Percentiles rank a stretch among this genome's conserved stretches.
phyloP scores from a whole-genome alignment of 2,797 vertebrate genomes.

The Manis crassicaudata region DNA sequence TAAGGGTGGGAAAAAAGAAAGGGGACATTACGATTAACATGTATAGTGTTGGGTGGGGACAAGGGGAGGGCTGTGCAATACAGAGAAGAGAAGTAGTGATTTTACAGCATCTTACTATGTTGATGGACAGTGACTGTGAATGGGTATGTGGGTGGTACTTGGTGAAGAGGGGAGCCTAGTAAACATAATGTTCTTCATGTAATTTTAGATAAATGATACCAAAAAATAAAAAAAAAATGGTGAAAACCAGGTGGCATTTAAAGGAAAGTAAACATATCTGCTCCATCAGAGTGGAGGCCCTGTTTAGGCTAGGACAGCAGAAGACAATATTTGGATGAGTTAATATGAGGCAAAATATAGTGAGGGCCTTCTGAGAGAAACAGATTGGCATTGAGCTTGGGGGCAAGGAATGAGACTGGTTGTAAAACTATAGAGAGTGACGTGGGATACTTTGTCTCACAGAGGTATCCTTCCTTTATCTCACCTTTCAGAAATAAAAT shows the following conservation, averaged over 20 bases:
- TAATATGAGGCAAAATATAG: neutral
- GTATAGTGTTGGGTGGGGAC: too few relatives aligned
- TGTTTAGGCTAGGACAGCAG: neutral
- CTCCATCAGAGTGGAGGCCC: neutral
- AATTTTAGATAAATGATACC: too few relatives aligned
- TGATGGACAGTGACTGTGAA: too few relatives aligned
- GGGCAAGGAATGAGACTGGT: neutral
- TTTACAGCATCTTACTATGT: too few relatives aligned
- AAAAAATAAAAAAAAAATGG: too few relatives aligned
- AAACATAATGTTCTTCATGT: too few relatives aligned
- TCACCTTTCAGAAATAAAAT: neutral
- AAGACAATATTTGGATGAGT: neutral
- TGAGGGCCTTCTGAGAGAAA: neutral
- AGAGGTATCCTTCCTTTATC: neutral
- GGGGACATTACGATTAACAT: too few relatives aligned
- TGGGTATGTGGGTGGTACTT: too few relatives aligned
- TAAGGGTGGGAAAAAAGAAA: too few relatives aligned
- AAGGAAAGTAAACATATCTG: neutral
- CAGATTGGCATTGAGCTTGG: neutral
- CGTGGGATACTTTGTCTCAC: neutral
- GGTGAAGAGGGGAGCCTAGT: too few relatives aligned
- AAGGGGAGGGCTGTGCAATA: too few relatives aligned
- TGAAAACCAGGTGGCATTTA: neutral
- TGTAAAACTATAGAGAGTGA: neutral
- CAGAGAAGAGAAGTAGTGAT: too few relatives aligned